Evolutionary conservation across 35 echinoderm and acorn worm species (phyloP).

Genomic region (Lytechinus variegatus): DNA sequence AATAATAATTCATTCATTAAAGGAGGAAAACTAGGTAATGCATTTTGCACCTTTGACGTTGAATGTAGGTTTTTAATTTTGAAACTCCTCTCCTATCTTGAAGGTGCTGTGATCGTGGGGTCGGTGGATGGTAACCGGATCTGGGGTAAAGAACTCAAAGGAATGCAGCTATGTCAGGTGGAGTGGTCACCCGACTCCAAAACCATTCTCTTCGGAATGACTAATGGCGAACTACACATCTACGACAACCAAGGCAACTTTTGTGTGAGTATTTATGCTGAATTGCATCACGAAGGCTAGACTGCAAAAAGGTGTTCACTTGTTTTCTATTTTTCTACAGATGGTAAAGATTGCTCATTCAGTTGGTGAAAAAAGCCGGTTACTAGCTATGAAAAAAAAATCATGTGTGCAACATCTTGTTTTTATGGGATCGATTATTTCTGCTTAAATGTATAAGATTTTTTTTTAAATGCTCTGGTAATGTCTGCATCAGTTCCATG

Average conservation of each 20-base stretch:
- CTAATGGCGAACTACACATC: slow-evolving; percentile 94
- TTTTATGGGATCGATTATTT: too few relatives aligned
- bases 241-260: slow-evolving; percentile 96
- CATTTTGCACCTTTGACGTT: background rate
- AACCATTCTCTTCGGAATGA: slow-evolving; percentile 95
- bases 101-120: slow-evolving; percentile 97
- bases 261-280: slow-evolving; percentile 69
- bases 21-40: background rate
- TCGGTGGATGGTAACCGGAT: slow-evolving; percentile 98
- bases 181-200: slow-evolving; percentile 96
- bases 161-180: slow-evolving; percentile 86
- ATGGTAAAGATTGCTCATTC: too few relatives aligned
- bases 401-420: too few relatives aligned
- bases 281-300: too few relatives aligned
- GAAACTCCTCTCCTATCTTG: background rate
- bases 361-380: too few relatives aligned
- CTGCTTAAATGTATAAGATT: too few relatives aligned
- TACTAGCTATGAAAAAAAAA: too few relatives aligned
- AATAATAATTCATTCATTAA: background rate
- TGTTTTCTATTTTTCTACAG: too few relatives aligned
- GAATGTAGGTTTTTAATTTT: background rate
- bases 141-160: slow-evolving; percentile 97
- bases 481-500: too few relatives aligned
- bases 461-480: too few relatives aligned
- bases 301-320: too few relatives aligned